These are phyloP conservation scores for Suncus etruscus DNA, from an alignment of 2,113 vertebrate species.

Conservation along the genomic window DNA sequence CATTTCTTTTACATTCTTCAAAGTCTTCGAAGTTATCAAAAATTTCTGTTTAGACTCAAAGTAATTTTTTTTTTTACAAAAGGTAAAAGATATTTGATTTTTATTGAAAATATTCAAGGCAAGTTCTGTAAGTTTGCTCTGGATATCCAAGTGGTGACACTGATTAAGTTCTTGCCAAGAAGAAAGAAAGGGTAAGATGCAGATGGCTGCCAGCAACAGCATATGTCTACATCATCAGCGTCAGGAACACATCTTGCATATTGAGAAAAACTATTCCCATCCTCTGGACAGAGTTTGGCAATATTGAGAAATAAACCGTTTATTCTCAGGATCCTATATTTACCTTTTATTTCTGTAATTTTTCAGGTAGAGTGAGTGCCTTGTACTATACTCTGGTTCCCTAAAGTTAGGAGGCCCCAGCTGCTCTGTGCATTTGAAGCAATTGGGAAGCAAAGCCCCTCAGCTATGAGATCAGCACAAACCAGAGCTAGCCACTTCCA, in stretches of 20 bases:
- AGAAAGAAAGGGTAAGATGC: background rate
- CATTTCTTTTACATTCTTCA: slow-evolving; percentile 39
- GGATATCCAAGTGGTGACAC: background rate
- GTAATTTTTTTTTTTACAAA: slow-evolving; percentile 4
- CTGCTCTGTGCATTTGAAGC: background rate
- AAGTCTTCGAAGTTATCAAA: slow-evolving; percentile 12
- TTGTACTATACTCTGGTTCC: background rate
- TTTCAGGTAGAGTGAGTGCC: background rate
- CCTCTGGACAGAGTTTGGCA: background rate
- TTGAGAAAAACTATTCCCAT: background rate
- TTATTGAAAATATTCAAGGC: slow-evolving; percentile 20
- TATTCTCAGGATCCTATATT: background rate
- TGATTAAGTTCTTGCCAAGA: background rate
- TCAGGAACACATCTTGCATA: background rate
- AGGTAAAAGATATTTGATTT: background rate
- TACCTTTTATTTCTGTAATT: background rate
- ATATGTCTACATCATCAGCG: accelerated
- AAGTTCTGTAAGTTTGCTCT: background rate
- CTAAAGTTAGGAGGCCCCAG: background rate
- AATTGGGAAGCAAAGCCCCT: too few species aligned
- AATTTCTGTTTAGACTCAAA: background rate
- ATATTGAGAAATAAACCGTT: background rate
- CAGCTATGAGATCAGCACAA: too few species aligned
- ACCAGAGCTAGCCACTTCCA: too few species aligned
- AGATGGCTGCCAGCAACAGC: background rate